These are phyloP conservation scores for Trachelus stipa DNA, from an alignment of 2,888 invertebrate species.

Conservation along the genomic window DNA sequence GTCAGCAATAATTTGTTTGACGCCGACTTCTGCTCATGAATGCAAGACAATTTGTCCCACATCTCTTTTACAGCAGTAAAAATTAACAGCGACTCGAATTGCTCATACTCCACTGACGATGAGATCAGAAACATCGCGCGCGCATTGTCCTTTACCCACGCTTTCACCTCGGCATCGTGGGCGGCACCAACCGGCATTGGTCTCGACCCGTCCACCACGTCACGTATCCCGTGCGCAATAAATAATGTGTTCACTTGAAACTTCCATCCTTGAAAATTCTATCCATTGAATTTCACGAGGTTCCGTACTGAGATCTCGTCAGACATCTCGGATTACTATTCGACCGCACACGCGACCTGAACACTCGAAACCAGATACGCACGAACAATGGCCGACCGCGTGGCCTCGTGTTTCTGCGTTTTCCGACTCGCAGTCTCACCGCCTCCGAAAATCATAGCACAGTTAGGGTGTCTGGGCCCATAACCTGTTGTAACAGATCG, in stretches of 20 bases:
- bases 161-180: conserved; percentile 14
- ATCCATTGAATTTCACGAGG: conserved; percentile 24
- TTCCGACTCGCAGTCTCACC: background rate
- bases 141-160: conserved; percentile 24
- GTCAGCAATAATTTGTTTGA: conserved; percentile 24
- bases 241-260: conserved; percentile 25
- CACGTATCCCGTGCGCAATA: conserved; percentile 19
- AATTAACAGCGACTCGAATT: conserved; percentile 23
- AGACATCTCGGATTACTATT: conserved; percentile 17
- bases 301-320: conserved; percentile 23
- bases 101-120: conserved; percentile 20
- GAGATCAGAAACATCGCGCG: conserved; percentile 24
- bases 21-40: conserved; percentile 28
- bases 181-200: conserved; percentile 12
- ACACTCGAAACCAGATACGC: background rate
- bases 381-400: background rate
- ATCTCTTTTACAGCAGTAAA: conserved; percentile 22
- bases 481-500: background rate
- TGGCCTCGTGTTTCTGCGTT: conserved; percentile 3
- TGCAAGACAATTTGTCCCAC: conserved; percentile 23
- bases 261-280: conserved; percentile 27
- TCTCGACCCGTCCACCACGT: conserved; percentile 18
- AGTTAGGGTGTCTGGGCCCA: conserved; percentile 5
- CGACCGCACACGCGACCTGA: conserved; percentile 2
- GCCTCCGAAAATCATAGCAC: conserved; percentile 2